Base-by-base conservation (phyloP, 2,113 vertebrate species). In the Oryzias curvinotus region DNA sequence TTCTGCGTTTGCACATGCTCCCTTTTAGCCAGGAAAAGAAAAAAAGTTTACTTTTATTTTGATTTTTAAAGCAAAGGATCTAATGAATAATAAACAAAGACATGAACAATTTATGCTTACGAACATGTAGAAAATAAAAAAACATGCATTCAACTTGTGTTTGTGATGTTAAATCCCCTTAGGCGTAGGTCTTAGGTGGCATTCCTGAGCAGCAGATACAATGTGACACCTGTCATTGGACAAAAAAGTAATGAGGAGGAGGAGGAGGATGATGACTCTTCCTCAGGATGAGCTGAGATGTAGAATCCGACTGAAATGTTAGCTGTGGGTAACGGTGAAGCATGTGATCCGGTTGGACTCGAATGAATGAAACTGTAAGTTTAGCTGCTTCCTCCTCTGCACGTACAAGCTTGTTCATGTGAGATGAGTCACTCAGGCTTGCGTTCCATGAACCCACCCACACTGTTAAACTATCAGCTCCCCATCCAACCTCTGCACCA, bases 361-460 rank as follows among this genome's bases (percentile, higher is more conserved):
- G 61, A 58, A 70, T 80, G 65, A 77, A 83, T 81, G 68, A 63
- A 75, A 68, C 47, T 57, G 17, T 30, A 64, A 73, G 47, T 81
- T 75, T 62, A 73, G 66, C 67, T 57, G 61, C 62, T 71, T 69
- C 71, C 59, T 77, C 53, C 52, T 55, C 68, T 62, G 53, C 78
- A 65, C 78, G 78, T 70, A 66, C 14, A 23, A 63, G 65, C 71
- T 79, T 30, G 45, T 47, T 76, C 64, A 52, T 64, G 68, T 73
- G 72, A 59, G 82, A 79, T 85, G 87, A 88, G 52, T 86, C 83
- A 87, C 77, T 83, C 74, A 75, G 60, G 76, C 74, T 57, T 67
- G 67, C 75, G 70, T 70, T 71, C 73, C 62, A 55, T 46, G 61
- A 57, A 69, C 82, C 77, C 80, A 87, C 82, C 73, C 75, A 76